Base-by-base conservation (phyloP, 2,797 vertebrate genomes). In the Melopsittacus undulatus region DNA sequence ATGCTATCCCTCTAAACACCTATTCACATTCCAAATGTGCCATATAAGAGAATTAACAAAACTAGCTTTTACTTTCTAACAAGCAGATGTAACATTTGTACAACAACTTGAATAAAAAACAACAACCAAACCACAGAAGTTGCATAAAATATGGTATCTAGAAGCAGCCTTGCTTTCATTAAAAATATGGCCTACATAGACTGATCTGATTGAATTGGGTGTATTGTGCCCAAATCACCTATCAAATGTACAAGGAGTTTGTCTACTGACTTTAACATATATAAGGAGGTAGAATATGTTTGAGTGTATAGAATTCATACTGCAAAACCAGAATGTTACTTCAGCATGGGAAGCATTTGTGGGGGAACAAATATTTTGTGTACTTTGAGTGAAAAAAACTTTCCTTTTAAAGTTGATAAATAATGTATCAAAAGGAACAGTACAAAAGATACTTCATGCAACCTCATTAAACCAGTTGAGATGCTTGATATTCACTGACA, bases 391-490 rank as follows among this genome's bases (percentile, higher is more conserved):
- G 48, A 83, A 87, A 92, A 52, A 42, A 34, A 7, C 22, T 81
- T 96, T 63, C 45, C 30, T 87, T 78, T 93, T 80, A 38, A 68
- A 79, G 49, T 32, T 87, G 66, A 75, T 88, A 64, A 82, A 73
- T 92, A 82, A 91, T 73, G 26, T 84, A 82, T 84, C 51, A 82
- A 87, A 87, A 54, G 68, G n/a, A 89, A 15, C n/a, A 54, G 43
- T 77, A 80, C 14, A 45, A 61, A 83, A 62, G 48, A 61, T 89
- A 27, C 40, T 80, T 32, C 32, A 12, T 34, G 43, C 77, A 89
- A 87, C 61, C 43, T 94, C 61, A 66, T 82, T 80, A 75, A 91
- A 59, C 36, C 26, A 34, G 30, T 24, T 89, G 63, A 87, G 46
- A 30, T 61, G 56, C 68, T 70, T 91, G 64, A 82, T 94, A 63